Conservation (phyloP, 64 coral and sea anemone genomes). For the Trachythela sp. region DNA sequence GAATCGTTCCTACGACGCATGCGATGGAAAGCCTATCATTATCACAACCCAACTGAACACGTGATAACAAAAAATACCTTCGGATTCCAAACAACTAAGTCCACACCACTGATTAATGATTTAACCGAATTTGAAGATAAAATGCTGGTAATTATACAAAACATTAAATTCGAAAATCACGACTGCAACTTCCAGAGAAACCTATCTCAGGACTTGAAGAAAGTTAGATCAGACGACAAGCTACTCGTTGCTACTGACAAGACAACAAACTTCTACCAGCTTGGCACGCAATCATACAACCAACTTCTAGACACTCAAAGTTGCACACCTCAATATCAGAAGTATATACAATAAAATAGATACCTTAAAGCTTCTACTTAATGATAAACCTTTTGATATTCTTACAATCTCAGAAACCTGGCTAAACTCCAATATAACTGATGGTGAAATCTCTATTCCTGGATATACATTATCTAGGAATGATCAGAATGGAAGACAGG, state of each 20-base stretch:
- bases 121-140: background rate
- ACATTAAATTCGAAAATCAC: background rate
- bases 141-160: background rate
- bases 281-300: background rate
- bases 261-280: conserved; percentile 14
- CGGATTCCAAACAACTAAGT: background rate
- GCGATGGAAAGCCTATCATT: background rate
- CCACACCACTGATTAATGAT: background rate
- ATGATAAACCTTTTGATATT: too few relatives aligned
- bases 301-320: too few relatives aligned
- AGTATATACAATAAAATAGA: too few relatives aligned
- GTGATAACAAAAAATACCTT: background rate
- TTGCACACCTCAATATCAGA: too few relatives aligned
- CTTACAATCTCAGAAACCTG: too few relatives aligned
- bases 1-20: background rate
- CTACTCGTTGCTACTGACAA: background rate
- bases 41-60: background rate
- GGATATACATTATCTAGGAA: too few relatives aligned
- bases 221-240: background rate
- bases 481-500: too few relatives aligned
- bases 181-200: conserved; percentile 21
- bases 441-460: too few relatives aligned
- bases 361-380: too few relatives aligned
- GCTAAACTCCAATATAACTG: too few relatives aligned
- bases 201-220: background rate